Base-by-base conservation (phyloP, 2,888 invertebrate genomes). In the Onthophagus sagittarius region DNA sequence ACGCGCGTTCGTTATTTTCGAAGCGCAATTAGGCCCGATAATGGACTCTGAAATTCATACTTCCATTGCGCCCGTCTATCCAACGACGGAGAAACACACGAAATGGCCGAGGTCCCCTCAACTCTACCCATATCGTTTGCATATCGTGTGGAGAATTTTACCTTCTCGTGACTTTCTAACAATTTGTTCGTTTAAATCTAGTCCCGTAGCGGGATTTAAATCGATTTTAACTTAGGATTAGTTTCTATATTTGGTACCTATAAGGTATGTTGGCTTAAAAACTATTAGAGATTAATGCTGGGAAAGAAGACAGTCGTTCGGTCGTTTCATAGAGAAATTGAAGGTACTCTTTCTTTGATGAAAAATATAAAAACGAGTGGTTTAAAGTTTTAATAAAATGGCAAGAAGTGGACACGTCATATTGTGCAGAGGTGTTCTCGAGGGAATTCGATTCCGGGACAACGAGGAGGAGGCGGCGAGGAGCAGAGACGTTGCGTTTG, bases 1-100 rank as follows among this genome's bases (percentile, higher is more conserved):
- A 78, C 79, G 72, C 62, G 67, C 74, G 71, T 72, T 72, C 39
- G 39, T 53, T 53, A 53, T 53, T 53, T 53, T 53, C 39, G 39
- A 53, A 53, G 39, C 39, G 39, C 39, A 53, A 53, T 53, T 53
- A 53, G 39, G 39, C 39, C 39, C 39, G 39, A 53, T 53, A 53
- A 53, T 53, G 39, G 39, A 53, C 39, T 53, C 39, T 53, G 39
- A 53, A 53, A 53, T 53, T 53, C 39, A 53, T 53, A 53, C 39
- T 53, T 53, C 39, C 39, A 53, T 53, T 53, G 39, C 39, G 39
- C 39, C 39, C 39, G 39, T 53, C 39, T 11, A 11, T 9, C 39
- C 9, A 11, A 53, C 9, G 11, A 53, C 39, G 39, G 11, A 53
- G 39, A 53, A 11, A 53, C 39, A 53, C 39, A 9, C 39, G 39